A percentile compares a stretch with the other conserved stretches of the same genome.
Evolutionary conservation across 1,140 invertebrate species (phyloP).

Genomic region (Tetragnatha versicolor): DNA sequence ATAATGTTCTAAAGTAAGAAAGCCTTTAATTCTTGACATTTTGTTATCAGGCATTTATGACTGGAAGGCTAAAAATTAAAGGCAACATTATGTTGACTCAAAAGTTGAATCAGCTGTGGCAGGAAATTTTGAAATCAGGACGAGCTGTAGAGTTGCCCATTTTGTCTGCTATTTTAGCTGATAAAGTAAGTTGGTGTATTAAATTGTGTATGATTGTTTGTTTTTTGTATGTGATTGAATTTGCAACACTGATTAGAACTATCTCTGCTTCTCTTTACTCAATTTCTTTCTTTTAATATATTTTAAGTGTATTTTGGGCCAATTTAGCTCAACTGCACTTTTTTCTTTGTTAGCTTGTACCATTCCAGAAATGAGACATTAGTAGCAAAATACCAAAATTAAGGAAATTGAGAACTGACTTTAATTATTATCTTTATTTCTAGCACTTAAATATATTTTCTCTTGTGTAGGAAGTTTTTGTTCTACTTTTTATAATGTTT

Average conservation of each 20-base stretch:
- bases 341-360: no score
- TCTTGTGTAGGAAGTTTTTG: no score
- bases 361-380: no score
- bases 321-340: no score
- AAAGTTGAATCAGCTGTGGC: conserved; percentile 72
- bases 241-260: no score
- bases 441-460: no score
- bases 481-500: no score
- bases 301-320: neutral
- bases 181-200: conserved; percentile 55
- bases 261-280: neutral
- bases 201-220: no score
- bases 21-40: neutral
- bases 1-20: neutral
- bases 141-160: conserved; percentile 58
- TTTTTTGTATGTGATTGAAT: no score
- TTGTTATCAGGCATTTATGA: conserved; percentile 78
- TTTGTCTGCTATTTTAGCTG: conserved; percentile 57
- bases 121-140: conserved; percentile 71
- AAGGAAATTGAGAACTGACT: no score
- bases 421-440: no score
- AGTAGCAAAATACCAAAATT: no score
- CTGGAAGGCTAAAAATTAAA: conserved; percentile 87
- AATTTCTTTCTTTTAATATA: neutral
- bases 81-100: conserved; percentile 94